Conservation (phyloP, 30 jellyfish, hydroid and myxozoan species). For the Aurelia aurita complex sp. Pacific region DNA sequence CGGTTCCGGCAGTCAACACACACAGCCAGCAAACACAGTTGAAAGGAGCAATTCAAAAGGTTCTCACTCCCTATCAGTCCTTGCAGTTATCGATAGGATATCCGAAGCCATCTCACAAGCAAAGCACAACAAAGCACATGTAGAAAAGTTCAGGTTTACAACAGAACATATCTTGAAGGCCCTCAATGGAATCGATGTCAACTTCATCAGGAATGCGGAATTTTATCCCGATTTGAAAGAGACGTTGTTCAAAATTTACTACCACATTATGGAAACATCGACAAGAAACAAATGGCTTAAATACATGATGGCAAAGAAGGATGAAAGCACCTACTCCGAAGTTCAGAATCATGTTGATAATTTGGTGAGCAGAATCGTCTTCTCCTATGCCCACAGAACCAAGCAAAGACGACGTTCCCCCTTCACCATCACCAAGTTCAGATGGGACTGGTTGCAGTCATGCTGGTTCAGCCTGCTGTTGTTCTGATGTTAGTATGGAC, state of each 20-base stretch:
- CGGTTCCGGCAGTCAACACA: background rate
- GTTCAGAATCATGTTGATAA: constrained; percentile 72
- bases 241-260: constrained; percentile 68
- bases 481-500: constrained; percentile 52
- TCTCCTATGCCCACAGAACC: constrained; percentile 77
- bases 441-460: constrained; percentile 37
- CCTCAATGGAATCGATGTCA: constrained; percentile 74
- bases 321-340: constrained; percentile 37
- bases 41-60: constrained; percentile 26
- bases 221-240: constrained; percentile 82
- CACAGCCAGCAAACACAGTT: constrained; percentile 10
- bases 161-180: constrained; percentile 74
- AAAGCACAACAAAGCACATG: constrained; percentile 78
- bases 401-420: constrained; percentile 65
- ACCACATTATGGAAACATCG: constrained; percentile 61
- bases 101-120: constrained; percentile 46
- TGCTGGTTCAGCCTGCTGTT: constrained; percentile 51
- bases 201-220: constrained; percentile 78
- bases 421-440: constrained; percentile 50
- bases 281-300: constrained; percentile 62
- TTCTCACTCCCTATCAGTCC: constrained; percentile 48
- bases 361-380: constrained; percentile 71
- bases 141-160: constrained; percentile 54
- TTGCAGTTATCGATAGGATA: constrained; percentile 49
- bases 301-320: constrained; percentile 82